These are phyloP conservation scores for Halcyon chelicuti DNA, from an alignment of 2,797 vertebrate genomes.

Conservation along the genomic window DNA sequence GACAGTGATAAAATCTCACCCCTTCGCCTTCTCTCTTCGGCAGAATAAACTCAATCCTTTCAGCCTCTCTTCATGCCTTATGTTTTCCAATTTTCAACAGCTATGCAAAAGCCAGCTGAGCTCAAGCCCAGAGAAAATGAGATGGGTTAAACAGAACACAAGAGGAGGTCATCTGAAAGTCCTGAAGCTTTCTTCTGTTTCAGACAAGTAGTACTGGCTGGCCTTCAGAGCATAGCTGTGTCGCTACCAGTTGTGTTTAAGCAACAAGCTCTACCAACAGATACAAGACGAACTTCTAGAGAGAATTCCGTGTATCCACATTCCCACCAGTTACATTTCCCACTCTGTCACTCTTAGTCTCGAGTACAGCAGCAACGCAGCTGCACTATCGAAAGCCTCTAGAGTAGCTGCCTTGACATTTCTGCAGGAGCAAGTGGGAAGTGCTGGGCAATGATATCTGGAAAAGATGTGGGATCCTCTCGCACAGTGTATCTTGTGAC, in stretches of 20 bases:
- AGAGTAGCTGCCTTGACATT: neutral
- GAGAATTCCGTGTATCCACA: neutral
- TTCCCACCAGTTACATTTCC: neutral
- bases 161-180: neutral
- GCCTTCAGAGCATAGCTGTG: neutral
- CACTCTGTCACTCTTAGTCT: neutral
- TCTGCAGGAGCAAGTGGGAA: neutral
- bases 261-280: neutral
- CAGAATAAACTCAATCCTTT: neutral
- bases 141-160: neutral
- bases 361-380: neutral
- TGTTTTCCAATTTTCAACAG: neutral
- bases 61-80: neutral
- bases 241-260: neutral
- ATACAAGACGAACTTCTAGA: neutral
- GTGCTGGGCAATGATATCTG: neutral
- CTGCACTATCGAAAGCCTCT: neutral
- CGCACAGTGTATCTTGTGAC: rapidly evolving
- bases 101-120: neutral
- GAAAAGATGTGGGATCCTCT: neutral
- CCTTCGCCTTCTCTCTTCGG: neutral
- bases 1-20: neutral
- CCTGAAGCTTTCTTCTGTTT: neutral
- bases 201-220: neutral
- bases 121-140: neutral